These are phyloP conservation scores for Cyclophora punctaria DNA, from an alignment of 2,888 invertebrate genomes.

Conservation along the genomic window DNA sequence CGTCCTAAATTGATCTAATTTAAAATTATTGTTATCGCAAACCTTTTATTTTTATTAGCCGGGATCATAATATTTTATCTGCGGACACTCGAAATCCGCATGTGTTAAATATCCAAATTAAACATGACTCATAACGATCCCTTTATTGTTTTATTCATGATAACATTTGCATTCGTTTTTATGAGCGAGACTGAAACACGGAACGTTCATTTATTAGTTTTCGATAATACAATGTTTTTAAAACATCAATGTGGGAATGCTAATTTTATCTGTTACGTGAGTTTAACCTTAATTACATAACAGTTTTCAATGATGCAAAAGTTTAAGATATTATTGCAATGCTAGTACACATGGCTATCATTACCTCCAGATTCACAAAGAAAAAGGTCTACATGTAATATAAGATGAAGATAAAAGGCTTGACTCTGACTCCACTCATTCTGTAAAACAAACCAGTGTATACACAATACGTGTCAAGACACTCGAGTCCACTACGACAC, in stretches of 20 bases:
- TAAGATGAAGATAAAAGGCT: too few species aligned
- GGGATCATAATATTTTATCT: conserved; percentile 58
- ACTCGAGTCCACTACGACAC: too few species aligned
- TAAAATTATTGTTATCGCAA: conserved; percentile 70
- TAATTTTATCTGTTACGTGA: too few species aligned
- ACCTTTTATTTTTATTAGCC: conserved; percentile 66
- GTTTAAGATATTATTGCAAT: too few species aligned
- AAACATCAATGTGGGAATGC: conserved; percentile 2
- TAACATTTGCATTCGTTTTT: conserved; percentile 19
- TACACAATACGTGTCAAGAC: too few species aligned
- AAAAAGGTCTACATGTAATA: too few species aligned
- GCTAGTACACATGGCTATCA: too few species aligned
- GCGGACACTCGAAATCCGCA: conserved; percentile 31
- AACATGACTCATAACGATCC: conserved; percentile 12
- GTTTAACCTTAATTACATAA: too few species aligned
- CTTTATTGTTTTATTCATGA: conserved; percentile 18
- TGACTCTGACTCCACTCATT: background rate
- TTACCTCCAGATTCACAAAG: too few species aligned
- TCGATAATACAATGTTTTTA: conserved; percentile 18
- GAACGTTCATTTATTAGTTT: conserved; percentile 18
- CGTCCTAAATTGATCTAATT: conserved; percentile 72
- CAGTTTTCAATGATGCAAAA: too few species aligned
- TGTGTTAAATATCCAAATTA: conserved; percentile 23
- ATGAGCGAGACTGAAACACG: conserved; percentile 12
- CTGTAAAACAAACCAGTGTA: too few species aligned